Base-by-base conservation (phyloP, 1,140 invertebrate genomes). In the Drosophila miranda region DNA sequence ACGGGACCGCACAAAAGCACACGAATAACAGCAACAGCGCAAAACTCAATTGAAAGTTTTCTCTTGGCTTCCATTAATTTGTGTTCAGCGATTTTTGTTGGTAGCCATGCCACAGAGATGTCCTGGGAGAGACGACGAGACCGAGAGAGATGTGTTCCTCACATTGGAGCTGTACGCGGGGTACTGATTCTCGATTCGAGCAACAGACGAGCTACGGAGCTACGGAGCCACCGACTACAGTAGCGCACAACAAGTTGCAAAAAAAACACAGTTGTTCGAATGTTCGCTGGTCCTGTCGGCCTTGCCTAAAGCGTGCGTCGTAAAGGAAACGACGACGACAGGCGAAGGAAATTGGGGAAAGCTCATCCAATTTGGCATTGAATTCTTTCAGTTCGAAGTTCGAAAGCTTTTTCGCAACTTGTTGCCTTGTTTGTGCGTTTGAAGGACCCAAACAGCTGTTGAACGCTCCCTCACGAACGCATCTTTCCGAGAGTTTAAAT, bases 321-420 rank as follows among this genome's bases (percentile, higher is more conserved):
- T 26, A 5, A 26, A 13, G 34, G 34, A 38, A 13, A 38, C 34
- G 7, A 38, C 34, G 7, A 34, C 34, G 34, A 11, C 30, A 34
- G 30, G 30, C 30, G 19, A 49, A 43, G 61, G 41, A 54, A 82
- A 87, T 26, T 26, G 23, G 23, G 23, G 23, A 26, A 26, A 26
- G 23, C 23, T 26, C 23, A 26, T 26, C 23, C 23, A 26, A 26
- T 26, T 26, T 26, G 23, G 23, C 23, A 26, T 26, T 26, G 23
- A 26, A 26, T 64, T 80, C 51, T 63, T 48, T 63, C 45, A 75
- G 64, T 49, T 56, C 61, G 43, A 81, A 81, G 54, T 78, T 78
- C 83, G 82, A 87, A 87, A 87, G 82, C 82, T 87, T 87, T 87
- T 87, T 87, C 82, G 70, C 83, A 87, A 87, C 82, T 87, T 87